Evolutionary conservation across 2,113 vertebrate species (phyloP).

Genomic region (Proterorhinus semilunaris): DNA sequence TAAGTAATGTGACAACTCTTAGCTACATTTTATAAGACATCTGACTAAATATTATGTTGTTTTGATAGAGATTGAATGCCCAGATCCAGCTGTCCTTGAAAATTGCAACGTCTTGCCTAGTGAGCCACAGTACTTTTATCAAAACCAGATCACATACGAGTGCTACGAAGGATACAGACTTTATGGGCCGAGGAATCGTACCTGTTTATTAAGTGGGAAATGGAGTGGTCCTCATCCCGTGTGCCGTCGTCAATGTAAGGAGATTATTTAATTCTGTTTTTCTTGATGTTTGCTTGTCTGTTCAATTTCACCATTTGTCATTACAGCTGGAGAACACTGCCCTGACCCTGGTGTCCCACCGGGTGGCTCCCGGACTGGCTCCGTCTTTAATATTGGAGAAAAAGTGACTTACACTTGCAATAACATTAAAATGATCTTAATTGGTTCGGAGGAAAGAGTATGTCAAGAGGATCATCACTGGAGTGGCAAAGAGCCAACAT

Average conservation of each 20-base stretch:
- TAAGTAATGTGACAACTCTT: constrained; percentile 40
- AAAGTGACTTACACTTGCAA: constrained; percentile 71
- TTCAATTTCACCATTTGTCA: neutral
- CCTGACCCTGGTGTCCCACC: constrained; percentile 74
- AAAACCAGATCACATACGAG: constrained; percentile 67
- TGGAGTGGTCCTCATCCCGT: constrained; percentile 81
- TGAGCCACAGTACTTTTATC: constrained; percentile 67
- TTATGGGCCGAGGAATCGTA: constrained; percentile 71
- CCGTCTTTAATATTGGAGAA: constrained; percentile 64
- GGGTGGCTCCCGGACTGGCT: constrained; percentile 57
- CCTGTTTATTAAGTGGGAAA: constrained; percentile 78
- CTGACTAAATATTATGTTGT: neutral
- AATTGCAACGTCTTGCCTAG: constrained; percentile 68
- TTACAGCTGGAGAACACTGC: constrained; percentile 61
- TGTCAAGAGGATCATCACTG: constrained; percentile 69
- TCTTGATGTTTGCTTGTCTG: neutral
- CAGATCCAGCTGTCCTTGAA: constrained; percentile 72
- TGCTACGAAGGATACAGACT: constrained; percentile 79
- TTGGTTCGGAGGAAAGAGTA: constrained; percentile 65
- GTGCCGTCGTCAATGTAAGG: constrained; percentile 79
- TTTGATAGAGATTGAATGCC: constrained; percentile 75
- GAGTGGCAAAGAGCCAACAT: constrained; percentile 71
- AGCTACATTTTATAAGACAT: neutral
- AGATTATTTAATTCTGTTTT: neutral
- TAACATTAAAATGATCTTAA: constrained; percentile 44